Conservation (phyloP, 2,113 vertebrate species). For the Malurus melanocephalus region DNA sequence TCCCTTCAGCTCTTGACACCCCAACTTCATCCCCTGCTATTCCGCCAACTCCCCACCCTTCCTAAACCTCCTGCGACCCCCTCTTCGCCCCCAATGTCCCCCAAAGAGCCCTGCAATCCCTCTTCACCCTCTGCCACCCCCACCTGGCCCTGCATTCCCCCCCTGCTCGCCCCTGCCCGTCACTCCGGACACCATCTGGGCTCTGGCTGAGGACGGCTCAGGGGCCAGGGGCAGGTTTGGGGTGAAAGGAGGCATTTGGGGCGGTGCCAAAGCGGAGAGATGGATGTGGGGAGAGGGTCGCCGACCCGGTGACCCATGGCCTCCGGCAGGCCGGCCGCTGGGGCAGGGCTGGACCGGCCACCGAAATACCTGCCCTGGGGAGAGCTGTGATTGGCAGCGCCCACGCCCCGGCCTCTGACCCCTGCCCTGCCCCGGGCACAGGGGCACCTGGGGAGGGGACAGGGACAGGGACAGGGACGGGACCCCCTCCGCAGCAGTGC, state of each 20-base stretch:
- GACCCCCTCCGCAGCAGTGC: accelerated
- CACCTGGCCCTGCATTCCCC: not conserved
- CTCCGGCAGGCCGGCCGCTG: not conserved
- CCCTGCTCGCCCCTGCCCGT: not conserved
- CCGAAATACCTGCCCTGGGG: not conserved
- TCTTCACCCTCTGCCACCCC: not conserved
- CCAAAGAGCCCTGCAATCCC: too few species aligned
- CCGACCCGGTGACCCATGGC: not conserved
- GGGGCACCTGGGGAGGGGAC: not conserved
- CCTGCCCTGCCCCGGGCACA: not conserved
- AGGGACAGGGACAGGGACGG: not conserved
- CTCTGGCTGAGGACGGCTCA: not conserved
- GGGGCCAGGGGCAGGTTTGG: not conserved
- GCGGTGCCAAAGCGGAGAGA: not conserved
- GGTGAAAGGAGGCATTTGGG: not conserved
- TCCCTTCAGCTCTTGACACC: not conserved
- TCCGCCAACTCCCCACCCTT: too few species aligned
- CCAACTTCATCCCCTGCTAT: too few species aligned
- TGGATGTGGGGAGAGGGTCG: not conserved
- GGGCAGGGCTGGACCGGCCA: not conserved
- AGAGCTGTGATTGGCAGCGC: not conserved
- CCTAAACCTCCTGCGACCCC: not conserved
- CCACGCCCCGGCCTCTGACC: not conserved
- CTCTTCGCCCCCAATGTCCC: not conserved
- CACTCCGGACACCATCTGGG: not conserved